phyloP scores from a whole-genome alignment of 2,888 invertebrate genomes.

The Ceriagrion tenellum region DNA sequence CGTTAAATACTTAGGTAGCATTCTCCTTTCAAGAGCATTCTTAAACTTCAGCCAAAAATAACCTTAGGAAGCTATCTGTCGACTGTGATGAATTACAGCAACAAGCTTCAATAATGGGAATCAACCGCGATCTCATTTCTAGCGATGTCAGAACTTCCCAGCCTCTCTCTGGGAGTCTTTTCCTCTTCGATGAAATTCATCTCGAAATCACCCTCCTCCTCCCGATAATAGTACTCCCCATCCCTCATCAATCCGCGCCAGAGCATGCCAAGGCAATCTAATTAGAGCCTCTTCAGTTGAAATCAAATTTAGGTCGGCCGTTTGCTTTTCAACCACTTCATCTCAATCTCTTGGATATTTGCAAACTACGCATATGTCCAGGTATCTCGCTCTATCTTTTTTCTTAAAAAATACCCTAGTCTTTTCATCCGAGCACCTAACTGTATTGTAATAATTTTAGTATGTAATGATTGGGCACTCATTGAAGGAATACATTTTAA shows the following conservation, averaged over 20 bases:
- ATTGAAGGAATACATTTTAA: too few relatives aligned
- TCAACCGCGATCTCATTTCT: background rate
- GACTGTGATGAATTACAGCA: background rate
- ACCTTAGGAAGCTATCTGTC: too few relatives aligned
- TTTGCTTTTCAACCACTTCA: slow-evolving; percentile 35
- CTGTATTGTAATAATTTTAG: too few relatives aligned
- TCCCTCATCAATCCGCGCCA: slow-evolving; percentile 48
- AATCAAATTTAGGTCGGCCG: slow-evolving; percentile 58
- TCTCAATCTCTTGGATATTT: slow-evolving; percentile 46
- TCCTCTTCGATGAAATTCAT: slow-evolving; percentile 33
- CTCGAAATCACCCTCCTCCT: slow-evolving; percentile 9
- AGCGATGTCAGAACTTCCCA: background rate
- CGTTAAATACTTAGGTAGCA: too few relatives aligned
- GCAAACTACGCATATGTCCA: slow-evolving; percentile 9
- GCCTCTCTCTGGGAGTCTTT: background rate
- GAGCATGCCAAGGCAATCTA: slow-evolving; percentile 47
- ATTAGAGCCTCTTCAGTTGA: slow-evolving; percentile 52
- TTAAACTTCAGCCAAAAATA: too few relatives aligned
- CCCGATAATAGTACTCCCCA: slow-evolving; percentile 20
- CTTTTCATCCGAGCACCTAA: too few relatives aligned
- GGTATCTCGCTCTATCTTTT: background rate
- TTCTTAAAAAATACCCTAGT: too few relatives aligned
- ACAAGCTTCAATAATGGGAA: background rate
- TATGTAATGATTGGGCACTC: too few relatives aligned
- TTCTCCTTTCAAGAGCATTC: too few relatives aligned